Conservation (phyloP, 2,797 vertebrate genomes). For the Sebastes diploproa region DNA sequence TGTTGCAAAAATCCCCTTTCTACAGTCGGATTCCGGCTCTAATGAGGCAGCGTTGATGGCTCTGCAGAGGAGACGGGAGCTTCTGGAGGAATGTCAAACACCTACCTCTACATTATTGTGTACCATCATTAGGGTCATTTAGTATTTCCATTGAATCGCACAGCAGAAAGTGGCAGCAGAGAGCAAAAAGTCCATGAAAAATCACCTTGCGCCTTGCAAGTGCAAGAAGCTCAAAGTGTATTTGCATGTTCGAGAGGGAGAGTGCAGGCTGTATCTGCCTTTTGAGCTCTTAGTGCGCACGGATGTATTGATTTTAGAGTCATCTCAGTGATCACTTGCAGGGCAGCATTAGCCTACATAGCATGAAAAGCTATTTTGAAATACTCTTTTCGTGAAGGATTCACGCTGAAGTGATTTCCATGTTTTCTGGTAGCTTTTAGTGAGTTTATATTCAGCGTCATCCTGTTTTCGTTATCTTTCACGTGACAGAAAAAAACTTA, state of each 20-base stretch:
- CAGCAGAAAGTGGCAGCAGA: slow-evolving; percentile 46
- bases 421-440: slow-evolving; percentile 43
- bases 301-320: slow-evolving; percentile 75
- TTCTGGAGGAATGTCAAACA: slow-evolving; percentile 78
- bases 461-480: slow-evolving; percentile 1
- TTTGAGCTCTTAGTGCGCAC: slow-evolving; percentile 69
- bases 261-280: slow-evolving; percentile 56
- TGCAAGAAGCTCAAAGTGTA: slow-evolving; percentile 61
- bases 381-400: neutral
- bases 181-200: slow-evolving; percentile 62
- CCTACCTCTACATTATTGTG: slow-evolving; percentile 69
- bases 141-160: slow-evolving; percentile 56
- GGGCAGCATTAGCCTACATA: slow-evolving; percentile 15
- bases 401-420: slow-evolving; percentile 32
- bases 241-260: slow-evolving; percentile 76
- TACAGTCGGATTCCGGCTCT: slow-evolving; percentile 84
- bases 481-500: slow-evolving; percentile 3
- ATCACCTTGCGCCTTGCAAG: slow-evolving; percentile 53
- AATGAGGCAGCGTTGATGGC: slow-evolving; percentile 88
- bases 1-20: slow-evolving; percentile 87
- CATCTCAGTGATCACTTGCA: slow-evolving; percentile 55
- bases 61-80: slow-evolving; percentile 69
- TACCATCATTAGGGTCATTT: slow-evolving; percentile 70
- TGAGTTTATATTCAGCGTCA: slow-evolving; percentile 12
- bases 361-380: slow-evolving; percentile 46